Base-by-base conservation (phyloP, 2,797 vertebrate species). In the Darevskia mixta region DNA sequence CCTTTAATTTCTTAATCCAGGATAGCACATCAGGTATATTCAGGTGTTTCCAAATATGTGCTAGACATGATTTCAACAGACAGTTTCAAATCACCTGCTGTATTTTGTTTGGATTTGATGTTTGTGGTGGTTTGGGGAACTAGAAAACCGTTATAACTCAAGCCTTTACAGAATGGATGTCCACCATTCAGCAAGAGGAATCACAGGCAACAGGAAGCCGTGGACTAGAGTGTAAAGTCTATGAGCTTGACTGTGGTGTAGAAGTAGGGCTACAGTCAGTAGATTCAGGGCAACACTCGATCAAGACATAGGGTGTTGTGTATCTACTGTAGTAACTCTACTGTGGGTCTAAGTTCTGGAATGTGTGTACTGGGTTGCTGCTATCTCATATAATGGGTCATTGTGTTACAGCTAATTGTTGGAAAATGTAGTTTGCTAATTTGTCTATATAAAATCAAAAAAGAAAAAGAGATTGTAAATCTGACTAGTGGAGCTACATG, bases 381-480 rank as follows among this genome's bases (percentile, higher is more conserved):
- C 45, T 84, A 18, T 18, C 61, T 64, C 61, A 64, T 61, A 61
- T 61, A 61, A 61, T 61, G 58, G 18, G 58, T 61, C 8, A 4
- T 7, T 71, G 5, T 38, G 38, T 77, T 77, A n/a, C 17, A 55
- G 64, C 13, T 1, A 93, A 29, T 83, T 83, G 20, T 71, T 89
- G 18, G 86, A 86, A 90, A 88, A 78, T 38, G 0, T 0, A 45
- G 75, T 20, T 90, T 88, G 18, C 82, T 23, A 92, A 87, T n/a
- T 86, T 89, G 18, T 29, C 29, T 79, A 25, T 61, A 71, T 71
- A 71, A 32, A 82, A 61, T 32, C 38, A 73, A 75, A 49, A 69
- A 85, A 86, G 78, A 23, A 25, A 61, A 45, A 88, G 71, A 71
- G 84, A 7, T 83, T 89, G n/a, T 87, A 15, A 58, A 38, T 73